Evolutionary conservation across 2,888 invertebrate genomes (phyloP).

Genomic region (Drosophila merina): DNA sequence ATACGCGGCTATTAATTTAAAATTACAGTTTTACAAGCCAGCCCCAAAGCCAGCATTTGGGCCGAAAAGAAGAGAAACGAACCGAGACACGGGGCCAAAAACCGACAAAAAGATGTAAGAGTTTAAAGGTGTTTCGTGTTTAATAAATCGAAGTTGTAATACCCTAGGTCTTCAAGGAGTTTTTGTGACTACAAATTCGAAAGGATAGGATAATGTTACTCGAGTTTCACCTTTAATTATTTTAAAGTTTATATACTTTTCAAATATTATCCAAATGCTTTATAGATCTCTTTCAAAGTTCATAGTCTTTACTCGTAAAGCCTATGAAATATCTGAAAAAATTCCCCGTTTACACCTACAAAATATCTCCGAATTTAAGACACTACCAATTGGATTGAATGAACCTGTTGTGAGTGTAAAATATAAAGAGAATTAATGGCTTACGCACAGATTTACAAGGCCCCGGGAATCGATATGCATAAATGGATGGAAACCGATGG

Average conservation of each 20-base stretch:
- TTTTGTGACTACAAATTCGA: not conserved
- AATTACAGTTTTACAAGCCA: slow-evolving; percentile 76
- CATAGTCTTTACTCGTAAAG: not conserved
- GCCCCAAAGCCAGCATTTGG: slow-evolving; percentile 31
- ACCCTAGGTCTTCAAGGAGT: not conserved
- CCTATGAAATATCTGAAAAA: not conserved
- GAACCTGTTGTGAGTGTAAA: slow-evolving; percentile 31
- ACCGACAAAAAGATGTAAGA: slow-evolving; percentile 12
- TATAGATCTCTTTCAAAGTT: too few relatives aligned
- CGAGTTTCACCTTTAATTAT: too few relatives aligned
- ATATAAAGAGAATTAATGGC: slow-evolving; percentile 68
- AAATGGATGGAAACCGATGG: slow-evolving; percentile 55
- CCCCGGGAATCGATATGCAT: slow-evolving; percentile 71
- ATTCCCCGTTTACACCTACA: not conserved
- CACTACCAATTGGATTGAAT: slow-evolving; percentile 4
- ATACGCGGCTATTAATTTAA: slow-evolving; percentile 78
- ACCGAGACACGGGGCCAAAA: slow-evolving; percentile 20
- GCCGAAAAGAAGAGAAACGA: slow-evolving; percentile 13
- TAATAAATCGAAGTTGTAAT: not conserved
- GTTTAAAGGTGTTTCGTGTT: not conserved
- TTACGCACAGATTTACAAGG: slow-evolving; percentile 79
- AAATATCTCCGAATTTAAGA: not conserved
- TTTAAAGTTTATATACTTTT: too few relatives aligned
- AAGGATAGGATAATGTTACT: too few relatives aligned
- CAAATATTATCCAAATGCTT: too few relatives aligned